Evolutionary conservation across 2,113 vertebrate genomes (phyloP), one percentile per base, ranked within the genome.

Genomic region (Geococcyx californianus): DNA sequence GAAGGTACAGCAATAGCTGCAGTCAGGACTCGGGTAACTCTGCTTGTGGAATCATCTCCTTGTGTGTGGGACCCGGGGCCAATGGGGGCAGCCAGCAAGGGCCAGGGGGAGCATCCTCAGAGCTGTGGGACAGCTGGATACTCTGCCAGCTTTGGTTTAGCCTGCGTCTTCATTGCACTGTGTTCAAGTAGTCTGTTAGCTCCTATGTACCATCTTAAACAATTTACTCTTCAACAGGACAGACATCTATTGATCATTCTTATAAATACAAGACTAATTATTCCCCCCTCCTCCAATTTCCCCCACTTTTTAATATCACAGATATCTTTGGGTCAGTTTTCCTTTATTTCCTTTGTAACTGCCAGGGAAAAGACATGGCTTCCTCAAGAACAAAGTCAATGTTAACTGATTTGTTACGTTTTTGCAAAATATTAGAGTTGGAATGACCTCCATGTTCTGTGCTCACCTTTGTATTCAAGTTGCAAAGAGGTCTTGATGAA

Each of bases 51-150:
- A 11, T 7, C 10, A 59, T 69, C n/a, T 34, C 34, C 49, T 60
- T 0, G 0, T 47, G 16, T 2, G 0, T 7, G 28, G 25, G 16
- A 33, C 15, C 26, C 59, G n/a, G 4, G 5, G 44, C 38, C 6
- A 3, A 29, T 18, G n/a, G 25, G 11, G 44, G 5, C 11, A 31
- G 24, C 28, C 1, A 2, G 51, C 49, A 52, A 34, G 31, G 44
- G 14, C 6, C 24, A 18, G 11, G 29, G 9, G 3, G 38, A 67
- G 1, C 4, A 45, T 14, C n/a, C 13, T 34, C n/a, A n/a, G n/a
- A n/a, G 49, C 25, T 59, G 44, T 92, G 38, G 29, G 59, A 38
- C 87, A 87, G 3, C 66, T 79, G 31, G 55, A 13, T 56, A 7
- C 18, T 49, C 25, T 68, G 17, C 25, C 29, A 64, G 31, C 23